These are phyloP conservation scores for Morpho achilles DNA, from an alignment of 2,888 invertebrate genomes.

Conservation along the genomic window DNA sequence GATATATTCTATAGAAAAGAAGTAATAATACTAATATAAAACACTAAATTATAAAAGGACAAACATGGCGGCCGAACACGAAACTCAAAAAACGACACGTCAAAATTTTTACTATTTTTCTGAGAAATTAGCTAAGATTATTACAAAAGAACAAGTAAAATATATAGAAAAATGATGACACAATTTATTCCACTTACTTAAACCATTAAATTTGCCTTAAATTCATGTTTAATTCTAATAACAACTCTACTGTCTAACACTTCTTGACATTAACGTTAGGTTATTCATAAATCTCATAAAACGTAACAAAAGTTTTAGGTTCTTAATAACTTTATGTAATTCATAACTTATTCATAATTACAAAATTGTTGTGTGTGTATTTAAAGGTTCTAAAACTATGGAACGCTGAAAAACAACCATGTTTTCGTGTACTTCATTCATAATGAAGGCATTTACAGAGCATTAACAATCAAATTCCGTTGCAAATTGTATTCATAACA, in stretches of 20 bases:
- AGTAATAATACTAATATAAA: constrained; percentile 20
- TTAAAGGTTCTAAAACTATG: constrained; percentile 52
- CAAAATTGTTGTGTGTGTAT: constrained; percentile 40
- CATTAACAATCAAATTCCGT: constrained; percentile 1
- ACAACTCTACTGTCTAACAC: constrained; percentile 59
- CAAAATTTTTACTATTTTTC: constrained; percentile 56
- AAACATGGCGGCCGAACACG: constrained; percentile 75
- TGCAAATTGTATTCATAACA: too few relatives aligned
- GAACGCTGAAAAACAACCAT: constrained; percentile 78
- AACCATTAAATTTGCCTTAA: constrained; percentile 55
- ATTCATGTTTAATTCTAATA: constrained; percentile 60
- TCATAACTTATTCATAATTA: constrained; percentile 35
- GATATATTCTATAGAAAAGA: constrained; percentile 7
- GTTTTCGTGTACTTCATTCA: constrained; percentile 65
- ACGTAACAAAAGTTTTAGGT: constrained; percentile 40
- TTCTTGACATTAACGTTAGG: constrained; percentile 61
- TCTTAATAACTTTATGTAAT: constrained; percentile 36
- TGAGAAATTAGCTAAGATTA: constrained; percentile 23
- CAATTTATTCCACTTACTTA: constrained; percentile 55
- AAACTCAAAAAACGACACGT: constrained; percentile 71
- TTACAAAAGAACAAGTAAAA: constrained; percentile 22
- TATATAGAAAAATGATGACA: constrained; percentile 8
- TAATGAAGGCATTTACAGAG: constrained; percentile 34
- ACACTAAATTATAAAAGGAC: constrained; percentile 60
- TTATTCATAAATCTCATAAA: constrained; percentile 49